Percentiles rank a stretch among this genome's conserved stretches.
These are phyloP conservation scores for Odontocerum albicorne DNA, from an alignment of 2,888 invertebrate genomes.

Conservation along the genomic window DNA sequence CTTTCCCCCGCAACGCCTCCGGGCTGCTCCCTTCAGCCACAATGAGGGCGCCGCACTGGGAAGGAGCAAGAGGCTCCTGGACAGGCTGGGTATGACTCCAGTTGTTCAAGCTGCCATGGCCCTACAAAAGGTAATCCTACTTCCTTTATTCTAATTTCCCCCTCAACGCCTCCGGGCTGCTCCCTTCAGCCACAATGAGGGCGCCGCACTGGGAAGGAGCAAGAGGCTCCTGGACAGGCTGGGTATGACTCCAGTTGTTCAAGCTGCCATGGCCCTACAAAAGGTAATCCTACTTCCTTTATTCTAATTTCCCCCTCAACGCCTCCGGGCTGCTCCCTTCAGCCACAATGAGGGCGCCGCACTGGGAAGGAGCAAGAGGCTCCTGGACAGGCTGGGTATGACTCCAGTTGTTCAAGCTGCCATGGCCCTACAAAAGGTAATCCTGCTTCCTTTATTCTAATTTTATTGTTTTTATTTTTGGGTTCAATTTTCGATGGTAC, in stretches of 20 bases:
- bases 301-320: constrained; percentile 14
- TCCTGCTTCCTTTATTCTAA: too few relatives aligned
- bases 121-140: constrained; percentile 25
- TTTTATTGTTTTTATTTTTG: too few relatives aligned
- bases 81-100: constrained; percentile 30
- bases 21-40: neutral
- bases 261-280: constrained; percentile 29
- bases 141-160: too few relatives aligned
- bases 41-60: neutral
- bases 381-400: constrained; percentile 25
- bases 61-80: constrained; percentile 17
- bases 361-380: constrained; percentile 10
- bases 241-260: constrained; percentile 28
- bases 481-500: too few relatives aligned
- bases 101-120: constrained; percentile 29
- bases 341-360: neutral
- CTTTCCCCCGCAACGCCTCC: constrained; percentile 12
- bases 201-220: constrained; percentile 1
- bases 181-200: neutral
- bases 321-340: constrained; percentile 5
- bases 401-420: constrained; percentile 32
- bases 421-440: constrained; percentile 28
- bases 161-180: constrained; percentile 13
- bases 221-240: constrained; percentile 21
- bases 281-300: constrained; percentile 26